Percentiles rank a stretch among this genome's conserved stretches.
These are phyloP conservation scores for Drosophila ohnishii DNA, from an alignment of 1,140 invertebrate species.

Conservation along the genomic window DNA sequence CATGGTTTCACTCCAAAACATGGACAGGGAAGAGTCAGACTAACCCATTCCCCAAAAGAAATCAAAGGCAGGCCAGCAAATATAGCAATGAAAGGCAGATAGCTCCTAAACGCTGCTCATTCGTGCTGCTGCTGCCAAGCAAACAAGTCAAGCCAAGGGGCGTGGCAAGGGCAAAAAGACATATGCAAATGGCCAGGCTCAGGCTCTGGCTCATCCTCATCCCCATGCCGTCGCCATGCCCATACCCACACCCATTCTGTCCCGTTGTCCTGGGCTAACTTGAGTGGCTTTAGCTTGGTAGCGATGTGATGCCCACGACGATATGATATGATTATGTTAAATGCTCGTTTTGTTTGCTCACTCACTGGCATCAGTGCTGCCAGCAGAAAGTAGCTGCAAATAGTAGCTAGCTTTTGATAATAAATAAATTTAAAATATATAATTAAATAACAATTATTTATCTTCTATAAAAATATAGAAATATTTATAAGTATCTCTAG, in stretches of 20 bases:
- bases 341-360: constrained; percentile 77
- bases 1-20: not conserved
- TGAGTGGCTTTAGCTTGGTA: constrained; percentile 69
- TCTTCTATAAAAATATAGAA: not conserved
- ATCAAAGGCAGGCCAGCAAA: constrained; percentile 67
- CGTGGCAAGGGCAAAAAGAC: constrained; percentile 37
- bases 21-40: constrained; percentile 1
- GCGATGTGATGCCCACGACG: constrained; percentile 75
- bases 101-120: constrained; percentile 71
- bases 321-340: constrained; percentile 82
- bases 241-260: constrained; percentile 6
- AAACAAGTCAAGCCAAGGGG: constrained; percentile 30
- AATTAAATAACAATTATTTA: no score
- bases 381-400: not conserved
- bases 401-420: no score
- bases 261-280: constrained; percentile 54
- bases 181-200: constrained; percentile 76
- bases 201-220: constrained; percentile 40
- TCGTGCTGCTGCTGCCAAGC: constrained; percentile 54
- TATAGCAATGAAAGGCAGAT: constrained; percentile 71
- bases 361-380: constrained; percentile 43
- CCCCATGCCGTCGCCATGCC: constrained; percentile 28
- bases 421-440: not conserved
- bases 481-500: no score
- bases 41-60: constrained; percentile 18